These are phyloP conservation scores for Malurus elegans DNA, from an alignment of 2,113 vertebrate species.

Conservation along the genomic window DNA sequence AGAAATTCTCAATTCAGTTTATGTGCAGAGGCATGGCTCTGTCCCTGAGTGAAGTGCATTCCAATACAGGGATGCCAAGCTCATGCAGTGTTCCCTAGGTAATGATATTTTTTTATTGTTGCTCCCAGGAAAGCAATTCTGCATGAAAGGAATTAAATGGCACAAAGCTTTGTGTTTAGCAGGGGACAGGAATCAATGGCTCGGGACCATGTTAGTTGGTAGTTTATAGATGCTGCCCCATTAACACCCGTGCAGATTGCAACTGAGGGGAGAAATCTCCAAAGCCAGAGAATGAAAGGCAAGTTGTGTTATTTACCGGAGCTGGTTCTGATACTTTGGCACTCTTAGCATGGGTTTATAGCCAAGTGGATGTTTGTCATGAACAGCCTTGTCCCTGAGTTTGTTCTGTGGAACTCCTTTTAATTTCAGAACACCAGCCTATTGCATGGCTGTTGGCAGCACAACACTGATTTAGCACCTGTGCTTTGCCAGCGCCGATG, in stretches of 20 bases:
- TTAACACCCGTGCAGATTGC: background rate
- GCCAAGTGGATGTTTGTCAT: background rate
- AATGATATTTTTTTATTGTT: conserved; percentile 18
- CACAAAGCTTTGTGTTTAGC: conserved; percentile 3
- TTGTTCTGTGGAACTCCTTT: conserved; percentile 2
- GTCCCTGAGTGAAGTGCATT: background rate
- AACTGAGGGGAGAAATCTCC: background rate
- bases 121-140: conserved; percentile 13
- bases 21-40: background rate
- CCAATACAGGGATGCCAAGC: background rate
- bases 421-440: background rate
- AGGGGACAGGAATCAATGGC: conserved; percentile 12
- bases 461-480: background rate
- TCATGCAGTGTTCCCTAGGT: conserved; percentile 15
- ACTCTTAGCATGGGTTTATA: background rate
- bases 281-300: background rate
- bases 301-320: background rate
- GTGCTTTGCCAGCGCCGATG: background rate
- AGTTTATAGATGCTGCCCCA: background rate
- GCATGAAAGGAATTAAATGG: conserved; percentile 38
- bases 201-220: background rate
- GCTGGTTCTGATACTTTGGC: background rate
- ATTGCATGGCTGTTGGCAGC: background rate
- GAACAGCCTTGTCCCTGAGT: background rate
- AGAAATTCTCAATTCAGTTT: background rate